Conservation (phyloP, 2,888 invertebrate species). For the Erebia palarica region DNA sequence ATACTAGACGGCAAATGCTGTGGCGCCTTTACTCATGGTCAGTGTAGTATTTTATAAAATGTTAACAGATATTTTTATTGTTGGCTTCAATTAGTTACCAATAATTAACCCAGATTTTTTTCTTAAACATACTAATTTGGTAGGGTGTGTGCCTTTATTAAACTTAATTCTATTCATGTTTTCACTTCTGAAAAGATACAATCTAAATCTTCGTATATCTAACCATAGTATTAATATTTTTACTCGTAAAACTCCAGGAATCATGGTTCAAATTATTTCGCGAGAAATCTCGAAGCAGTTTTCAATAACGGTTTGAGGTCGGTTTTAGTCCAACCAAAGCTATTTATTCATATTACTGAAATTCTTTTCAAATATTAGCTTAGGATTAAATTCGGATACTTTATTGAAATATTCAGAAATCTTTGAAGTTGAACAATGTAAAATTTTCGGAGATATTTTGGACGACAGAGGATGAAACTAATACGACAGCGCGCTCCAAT, state of each 20-base stretch:
- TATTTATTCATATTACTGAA: slow-evolving; percentile 15
- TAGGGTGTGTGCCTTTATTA: no score
- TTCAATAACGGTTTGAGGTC: slow-evolving; percentile 10
- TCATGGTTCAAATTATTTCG: slow-evolving; percentile 1
- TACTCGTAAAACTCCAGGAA: not conserved
- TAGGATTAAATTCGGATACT: slow-evolving; percentile 13
- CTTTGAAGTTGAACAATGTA: slow-evolving; percentile 13
- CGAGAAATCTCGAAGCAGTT: slow-evolving; percentile 4
- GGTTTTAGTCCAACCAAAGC: slow-evolving; percentile 9
- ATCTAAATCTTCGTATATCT: no score
- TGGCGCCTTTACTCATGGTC: no score
- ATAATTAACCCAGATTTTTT: no score
- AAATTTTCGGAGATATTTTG: slow-evolving; percentile 8
- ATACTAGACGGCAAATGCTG: no score
- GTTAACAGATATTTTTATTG: no score
- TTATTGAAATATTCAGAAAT: slow-evolving; percentile 23
- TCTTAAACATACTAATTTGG: no score
- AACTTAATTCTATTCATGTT: no score
- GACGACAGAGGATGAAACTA: not conserved
- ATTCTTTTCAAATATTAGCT: slow-evolving; percentile 24
- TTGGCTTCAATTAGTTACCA: no score
- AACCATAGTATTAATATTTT: no score
- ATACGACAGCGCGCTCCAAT: not conserved
- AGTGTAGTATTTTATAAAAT: no score
- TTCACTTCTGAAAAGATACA: no score